A percentile compares a stretch with the other conserved stretches of the same genome.
These are phyloP conservation scores for Dryocosmus kuriphilus DNA, from an alignment of 2,888 invertebrate species.

Conservation along the genomic window DNA sequence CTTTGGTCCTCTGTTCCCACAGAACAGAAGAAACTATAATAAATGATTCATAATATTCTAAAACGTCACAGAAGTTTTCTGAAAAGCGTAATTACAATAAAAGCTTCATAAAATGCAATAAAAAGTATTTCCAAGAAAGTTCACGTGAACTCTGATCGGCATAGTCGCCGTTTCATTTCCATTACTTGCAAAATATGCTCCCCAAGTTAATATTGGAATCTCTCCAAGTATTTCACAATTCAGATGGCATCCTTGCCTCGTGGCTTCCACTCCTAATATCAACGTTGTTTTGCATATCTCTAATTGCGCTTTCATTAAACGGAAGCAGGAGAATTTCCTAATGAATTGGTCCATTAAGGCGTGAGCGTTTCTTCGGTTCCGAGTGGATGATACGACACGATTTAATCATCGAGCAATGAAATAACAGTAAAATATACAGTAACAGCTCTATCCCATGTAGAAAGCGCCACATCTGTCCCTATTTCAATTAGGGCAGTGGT, in stretches of 20 bases:
- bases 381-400: not conserved
- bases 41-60: too few relatives aligned
- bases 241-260: slow-evolving; percentile 64
- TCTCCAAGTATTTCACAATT: slow-evolving; percentile 70
- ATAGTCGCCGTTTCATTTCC: slow-evolving; percentile 56
- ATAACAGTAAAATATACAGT: not conserved
- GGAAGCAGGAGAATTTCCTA: slow-evolving; percentile 66
- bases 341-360: slow-evolving; percentile 68
- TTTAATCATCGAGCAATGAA: not conserved
- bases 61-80: too few relatives aligned
- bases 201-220: slow-evolving; percentile 68
- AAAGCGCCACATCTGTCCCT: too few relatives aligned
- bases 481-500: too few relatives aligned
- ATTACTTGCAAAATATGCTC: slow-evolving; percentile 61
- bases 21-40: too few relatives aligned
- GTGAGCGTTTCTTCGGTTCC: not conserved
- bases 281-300: slow-evolving; percentile 71
- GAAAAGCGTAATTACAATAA: not conserved
- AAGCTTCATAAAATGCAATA: not conserved
- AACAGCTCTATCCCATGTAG: too few relatives aligned
- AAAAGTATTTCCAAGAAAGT: not conserved
- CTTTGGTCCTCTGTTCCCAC: too few relatives aligned
- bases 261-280: slow-evolving; percentile 61
- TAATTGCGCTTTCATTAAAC: slow-evolving; percentile 71
- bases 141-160: not conserved